Evolutionary conservation across 2,797 vertebrate genomes (phyloP).

Genomic region (Aphelocoma californica): DNA sequence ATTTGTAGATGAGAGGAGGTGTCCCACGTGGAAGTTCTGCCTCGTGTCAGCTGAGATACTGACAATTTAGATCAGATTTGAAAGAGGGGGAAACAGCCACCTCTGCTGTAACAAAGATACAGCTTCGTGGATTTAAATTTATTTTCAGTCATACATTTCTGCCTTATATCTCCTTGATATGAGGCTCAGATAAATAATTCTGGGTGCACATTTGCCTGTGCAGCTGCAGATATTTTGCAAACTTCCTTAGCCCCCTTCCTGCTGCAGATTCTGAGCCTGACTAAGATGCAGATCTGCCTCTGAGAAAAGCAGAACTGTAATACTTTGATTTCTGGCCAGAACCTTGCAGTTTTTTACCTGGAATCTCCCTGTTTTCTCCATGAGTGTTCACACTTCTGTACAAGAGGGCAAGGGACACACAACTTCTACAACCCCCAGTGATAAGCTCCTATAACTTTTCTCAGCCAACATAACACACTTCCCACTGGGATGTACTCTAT

Average conservation of each 20-base stretch:
- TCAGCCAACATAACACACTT: not conserved
- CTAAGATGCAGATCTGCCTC: accelerated
- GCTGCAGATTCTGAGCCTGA: not conserved
- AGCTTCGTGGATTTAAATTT: not conserved
- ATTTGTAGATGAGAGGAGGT: not conserved
- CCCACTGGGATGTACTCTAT: too few relatives aligned
- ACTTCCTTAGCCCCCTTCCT: not conserved
- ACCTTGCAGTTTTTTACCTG: not conserved
- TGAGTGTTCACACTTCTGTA: not conserved
- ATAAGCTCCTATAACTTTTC: not conserved
- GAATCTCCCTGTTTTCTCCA: not conserved
- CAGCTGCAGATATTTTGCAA: not conserved
- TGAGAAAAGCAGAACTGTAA: not conserved
- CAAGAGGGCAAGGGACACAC: not conserved
- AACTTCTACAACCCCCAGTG: not conserved
- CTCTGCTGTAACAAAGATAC: not conserved
- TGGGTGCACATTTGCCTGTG: accelerated
- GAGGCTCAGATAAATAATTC: not conserved
- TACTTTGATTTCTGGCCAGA: not conserved
- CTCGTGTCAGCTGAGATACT: not conserved
- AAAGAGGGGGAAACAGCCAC: not conserved
- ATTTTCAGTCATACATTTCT: not conserved
- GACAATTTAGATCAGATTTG: not conserved
- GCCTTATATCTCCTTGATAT: not conserved
- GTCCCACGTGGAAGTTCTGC: not conserved